phyloP scores from a whole-genome alignment of 1,140 invertebrate species.

The Drosophila erecta region DNA sequence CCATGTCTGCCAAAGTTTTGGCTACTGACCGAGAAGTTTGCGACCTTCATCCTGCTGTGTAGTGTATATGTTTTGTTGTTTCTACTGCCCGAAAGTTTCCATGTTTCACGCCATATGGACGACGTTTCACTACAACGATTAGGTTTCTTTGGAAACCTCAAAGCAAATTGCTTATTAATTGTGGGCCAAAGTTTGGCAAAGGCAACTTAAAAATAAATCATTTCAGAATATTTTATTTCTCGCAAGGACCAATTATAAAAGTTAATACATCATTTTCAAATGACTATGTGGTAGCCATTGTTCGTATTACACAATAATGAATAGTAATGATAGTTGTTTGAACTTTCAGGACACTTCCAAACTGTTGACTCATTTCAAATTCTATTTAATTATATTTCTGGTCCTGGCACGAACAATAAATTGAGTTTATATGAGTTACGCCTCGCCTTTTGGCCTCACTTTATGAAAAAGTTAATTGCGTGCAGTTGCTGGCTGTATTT shows the following conservation, averaged over 20 bases:
- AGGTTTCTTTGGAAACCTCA: constrained; percentile 3
- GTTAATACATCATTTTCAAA: no score
- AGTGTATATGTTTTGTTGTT: constrained; percentile 43
- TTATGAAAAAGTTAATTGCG: constrained; percentile 57
- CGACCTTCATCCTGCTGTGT: constrained; percentile 20
- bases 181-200: constrained; percentile 5
- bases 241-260: neutral
- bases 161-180: constrained; percentile 45
- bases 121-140: neutral
- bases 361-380: constrained; percentile 18
- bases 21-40: constrained; percentile 45
- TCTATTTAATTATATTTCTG: constrained; percentile 44
- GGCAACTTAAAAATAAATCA: neutral
- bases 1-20: constrained; percentile 43
- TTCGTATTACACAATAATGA: neutral
- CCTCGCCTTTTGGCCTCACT: constrained; percentile 2
- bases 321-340: neutral
- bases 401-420: constrained; percentile 33
- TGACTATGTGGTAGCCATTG: neutral
- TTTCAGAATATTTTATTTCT: no score
- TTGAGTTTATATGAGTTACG: constrained; percentile 36
- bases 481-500: constrained; percentile 37
- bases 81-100: constrained; percentile 40
- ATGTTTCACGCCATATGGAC: constrained; percentile 7
- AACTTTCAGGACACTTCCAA: neutral